These are phyloP conservation scores for Deroplatys truncata DNA, from an alignment of 2,888 invertebrate species.

Conservation along the genomic window DNA sequence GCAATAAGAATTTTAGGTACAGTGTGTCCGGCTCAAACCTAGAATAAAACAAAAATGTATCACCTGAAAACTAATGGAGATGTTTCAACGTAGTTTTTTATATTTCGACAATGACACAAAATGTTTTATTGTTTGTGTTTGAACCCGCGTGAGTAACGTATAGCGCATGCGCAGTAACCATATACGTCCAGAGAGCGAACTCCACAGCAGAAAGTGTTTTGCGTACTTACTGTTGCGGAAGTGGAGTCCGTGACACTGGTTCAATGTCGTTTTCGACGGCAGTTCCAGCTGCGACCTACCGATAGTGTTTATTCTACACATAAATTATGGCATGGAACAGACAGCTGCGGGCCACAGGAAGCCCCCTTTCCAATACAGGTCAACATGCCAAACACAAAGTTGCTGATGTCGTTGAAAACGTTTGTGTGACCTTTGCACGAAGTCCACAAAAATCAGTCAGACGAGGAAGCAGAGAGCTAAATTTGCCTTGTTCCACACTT, in stretches of 20 bases:
- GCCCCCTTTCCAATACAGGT: too few species aligned
- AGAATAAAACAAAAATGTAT: too few species aligned
- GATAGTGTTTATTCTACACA: too few species aligned
- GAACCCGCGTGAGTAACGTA: background rate
- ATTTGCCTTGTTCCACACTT: background rate
- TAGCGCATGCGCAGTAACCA: background rate
- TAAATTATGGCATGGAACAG: too few species aligned
- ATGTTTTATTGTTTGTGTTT: background rate
- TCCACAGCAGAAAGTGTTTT: background rate
- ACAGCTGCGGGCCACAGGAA: too few species aligned
- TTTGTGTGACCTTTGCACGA: background rate
- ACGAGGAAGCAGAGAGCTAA: background rate
- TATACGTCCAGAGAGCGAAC: background rate
- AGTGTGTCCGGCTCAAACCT: too few species aligned
- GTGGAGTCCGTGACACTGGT: background rate
- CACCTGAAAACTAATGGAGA: background rate
- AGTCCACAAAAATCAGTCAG: background rate
- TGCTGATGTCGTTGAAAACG: background rate
- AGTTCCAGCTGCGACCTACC: too few species aligned
- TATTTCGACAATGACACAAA: background rate
- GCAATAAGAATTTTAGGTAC: too few species aligned
- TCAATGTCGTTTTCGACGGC: too few species aligned
- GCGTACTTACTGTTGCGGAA: background rate
- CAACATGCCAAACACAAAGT: background rate
- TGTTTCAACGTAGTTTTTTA: background rate